Base-by-base conservation (phyloP, 2,113 vertebrate genomes). In the Spermophilus dauricus region DNA sequence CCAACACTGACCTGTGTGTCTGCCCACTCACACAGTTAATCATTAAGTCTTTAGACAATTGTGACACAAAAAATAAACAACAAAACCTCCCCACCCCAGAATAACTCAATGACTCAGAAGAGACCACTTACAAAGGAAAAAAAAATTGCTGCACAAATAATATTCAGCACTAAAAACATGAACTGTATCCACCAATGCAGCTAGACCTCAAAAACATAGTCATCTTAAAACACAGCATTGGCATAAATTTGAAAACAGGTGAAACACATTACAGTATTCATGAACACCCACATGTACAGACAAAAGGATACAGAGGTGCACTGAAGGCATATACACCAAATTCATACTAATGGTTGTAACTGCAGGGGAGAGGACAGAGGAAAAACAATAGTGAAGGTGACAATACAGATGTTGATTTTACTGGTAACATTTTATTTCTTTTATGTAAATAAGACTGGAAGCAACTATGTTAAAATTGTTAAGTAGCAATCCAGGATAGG, bases 251-350 rank as follows among this genome's bases (percentile, higher is more conserved):
- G 20, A 89, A 94, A 51, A 18, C 4, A 32, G 2, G 34, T 10
- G 34, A 63, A 58, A 24, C 9, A 32, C 12, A 53, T 1, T 30
- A 53, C 10, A 12, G 0, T 30, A 6, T 18, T 61, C 32, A 56
- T 22, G 2, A 13, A 48, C 0, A 67, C 3, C 28, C 32, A 48
- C 8, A 61, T 1, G 0, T 39, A 2, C 70, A 70, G 20, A 37
- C 32, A 30, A 24, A 78, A 94, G 20, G 11, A 14, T 45, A 80
- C 8, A 48, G 48, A 18, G 16, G 34, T 28, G 28, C 45, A 80
- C 0, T n/a, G 30, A 58, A 90, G 72, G 9, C 10, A 18, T 4
- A 69, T 5, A 72, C 9, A 69, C 34, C 20, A 76, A 56, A 63
- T 56, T 51, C 63, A 75, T 45, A 11, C 45, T 2, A 53, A 11